Conservation (phyloP, 2,888 invertebrate species). For the Oxytorus armatus region DNA sequence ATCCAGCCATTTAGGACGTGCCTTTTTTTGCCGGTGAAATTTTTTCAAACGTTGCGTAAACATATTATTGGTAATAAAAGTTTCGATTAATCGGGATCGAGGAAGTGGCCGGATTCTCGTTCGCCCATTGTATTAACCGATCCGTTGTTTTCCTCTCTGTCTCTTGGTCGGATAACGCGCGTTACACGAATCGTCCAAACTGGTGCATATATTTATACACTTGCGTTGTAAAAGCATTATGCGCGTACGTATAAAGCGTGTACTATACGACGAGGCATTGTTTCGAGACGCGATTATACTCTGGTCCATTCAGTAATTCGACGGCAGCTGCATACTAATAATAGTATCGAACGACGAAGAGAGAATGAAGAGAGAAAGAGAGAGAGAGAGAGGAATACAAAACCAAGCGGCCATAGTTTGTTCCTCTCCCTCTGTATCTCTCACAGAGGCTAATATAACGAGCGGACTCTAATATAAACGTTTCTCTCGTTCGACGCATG, state of each 20-base stretch:
- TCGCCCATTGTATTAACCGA: too few relatives aligned
- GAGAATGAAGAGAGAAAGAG: too few relatives aligned
- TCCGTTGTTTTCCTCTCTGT: background rate
- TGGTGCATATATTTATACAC: slow-evolving; percentile 12
- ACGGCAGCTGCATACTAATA: slow-evolving; percentile 81
- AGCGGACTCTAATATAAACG: slow-evolving; percentile 25
- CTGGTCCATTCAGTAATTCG: slow-evolving; percentile 80
- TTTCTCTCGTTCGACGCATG: slow-evolving; percentile 24
- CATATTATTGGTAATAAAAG: too few relatives aligned
- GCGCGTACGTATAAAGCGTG: slow-evolving; percentile 5
- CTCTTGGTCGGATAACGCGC: slow-evolving; percentile 28
- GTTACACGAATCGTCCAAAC: slow-evolving; percentile 31
- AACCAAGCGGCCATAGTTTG: slow-evolving; percentile 67
- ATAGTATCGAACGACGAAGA: slow-evolving; percentile 78
- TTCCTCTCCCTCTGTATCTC: slow-evolving; percentile 32
- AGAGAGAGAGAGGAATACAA: slow-evolving; percentile 64
- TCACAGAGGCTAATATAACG: slow-evolving; percentile 6
- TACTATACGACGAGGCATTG: slow-evolving; percentile 70
- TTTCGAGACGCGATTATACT: slow-evolving; percentile 76
- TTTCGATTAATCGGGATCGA: too few relatives aligned
- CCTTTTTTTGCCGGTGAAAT: too few relatives aligned
- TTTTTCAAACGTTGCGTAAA: too few relatives aligned
- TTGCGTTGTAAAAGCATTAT: slow-evolving; percentile 14
- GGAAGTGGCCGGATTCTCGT: too few relatives aligned
- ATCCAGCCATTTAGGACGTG: too few relatives aligned